Base-by-base conservation (phyloP, 2,797 vertebrate species). In the Botia kubotai region DNA sequence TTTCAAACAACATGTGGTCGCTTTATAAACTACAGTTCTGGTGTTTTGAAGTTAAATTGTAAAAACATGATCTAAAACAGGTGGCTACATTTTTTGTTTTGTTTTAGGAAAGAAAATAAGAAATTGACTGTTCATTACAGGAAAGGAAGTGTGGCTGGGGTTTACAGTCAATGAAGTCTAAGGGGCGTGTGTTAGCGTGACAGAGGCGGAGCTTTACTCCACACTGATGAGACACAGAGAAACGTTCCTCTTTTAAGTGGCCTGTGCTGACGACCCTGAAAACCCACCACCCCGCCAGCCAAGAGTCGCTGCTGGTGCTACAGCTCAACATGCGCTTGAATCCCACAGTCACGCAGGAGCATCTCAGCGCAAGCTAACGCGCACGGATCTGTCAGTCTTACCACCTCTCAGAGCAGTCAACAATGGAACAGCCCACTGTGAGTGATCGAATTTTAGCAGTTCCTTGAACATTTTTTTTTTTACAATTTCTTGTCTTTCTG, bases 301-400 rank as follows among this genome's bases (percentile, higher is more conserved):
- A 90, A 88, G 90, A 90, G 90, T 29, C 77, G 72, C 65, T 36
- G 82, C 80, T 79, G 83, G 85, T 82, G 79, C 76, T 50, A 69
- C 82, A 75, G 79, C 83, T 84, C 63, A 82, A 83, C 85, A 77
- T 83, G 82, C 77, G 58, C 71, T 60, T 79, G 66, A 75, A 71
- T 82, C 81, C 81, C 66, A 78, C 68, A 70, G 77, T 84, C 72
- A 55, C 48, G 66, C 75, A 74, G 73, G 82, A 73, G 50, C 83
- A 84, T 84, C 85, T 76, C 75, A 48, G 48, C 84, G 77, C 55
- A 85, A 84, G 86, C 53, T 83, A 79, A 81, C 62, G 67, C 84
- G 80, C 10, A 71, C 82, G 88, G 88, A 91, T 58, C 69, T 62
- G 72, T 69, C 69, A 72, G 16, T 53, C 48, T 33, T 67, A 77